A percentile compares a stretch with the other conserved stretches of the same genome.
These are phyloP conservation scores for Neuroterus valhalla DNA, from an alignment of 1,140 invertebrate genomes.

Conservation along the genomic window DNA sequence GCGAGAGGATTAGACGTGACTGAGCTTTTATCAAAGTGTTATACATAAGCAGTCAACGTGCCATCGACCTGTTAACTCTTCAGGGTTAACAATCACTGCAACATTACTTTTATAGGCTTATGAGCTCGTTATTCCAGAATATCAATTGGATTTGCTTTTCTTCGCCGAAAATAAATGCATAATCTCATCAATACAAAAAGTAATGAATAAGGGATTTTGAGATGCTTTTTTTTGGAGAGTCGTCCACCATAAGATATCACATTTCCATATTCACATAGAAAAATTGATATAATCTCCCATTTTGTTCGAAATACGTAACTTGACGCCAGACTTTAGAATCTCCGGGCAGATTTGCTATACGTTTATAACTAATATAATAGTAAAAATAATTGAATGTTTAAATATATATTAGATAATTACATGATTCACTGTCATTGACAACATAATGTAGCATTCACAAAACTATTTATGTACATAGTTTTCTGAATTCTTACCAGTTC, in stretches of 20 bases:
- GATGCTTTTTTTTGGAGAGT: not conserved
- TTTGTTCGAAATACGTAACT: too few relatives aligned
- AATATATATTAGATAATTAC: too few relatives aligned
- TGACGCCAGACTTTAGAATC: too few relatives aligned
- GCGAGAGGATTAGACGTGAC: constrained; percentile 1
- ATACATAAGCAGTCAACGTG: constrained; percentile 16
- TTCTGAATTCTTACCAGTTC: too few relatives aligned
- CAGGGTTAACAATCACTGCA: constrained; percentile 18
- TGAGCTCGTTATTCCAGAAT: constrained; percentile 1
- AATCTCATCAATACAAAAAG: not conserved
- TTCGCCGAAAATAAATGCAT: not conserved
- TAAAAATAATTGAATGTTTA: too few relatives aligned
- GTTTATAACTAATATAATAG: too few relatives aligned
- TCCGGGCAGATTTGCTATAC: too few relatives aligned
- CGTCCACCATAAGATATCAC: not conserved
- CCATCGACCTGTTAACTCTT: constrained; percentile 21
- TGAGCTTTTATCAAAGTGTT: constrained; percentile 17
- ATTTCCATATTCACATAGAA: too few relatives aligned
- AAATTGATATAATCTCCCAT: too few relatives aligned
- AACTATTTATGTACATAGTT: too few relatives aligned
- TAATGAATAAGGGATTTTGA: not conserved
- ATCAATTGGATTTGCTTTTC: not conserved
- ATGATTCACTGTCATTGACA: too few relatives aligned
- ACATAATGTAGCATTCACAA: too few relatives aligned
- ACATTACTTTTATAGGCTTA: not conserved